Percentiles rank a stretch among this genome's conserved stretches.
phyloP scores from a whole-genome alignment of 2,113 vertebrate species.

The Scalopus aquaticus region DNA sequence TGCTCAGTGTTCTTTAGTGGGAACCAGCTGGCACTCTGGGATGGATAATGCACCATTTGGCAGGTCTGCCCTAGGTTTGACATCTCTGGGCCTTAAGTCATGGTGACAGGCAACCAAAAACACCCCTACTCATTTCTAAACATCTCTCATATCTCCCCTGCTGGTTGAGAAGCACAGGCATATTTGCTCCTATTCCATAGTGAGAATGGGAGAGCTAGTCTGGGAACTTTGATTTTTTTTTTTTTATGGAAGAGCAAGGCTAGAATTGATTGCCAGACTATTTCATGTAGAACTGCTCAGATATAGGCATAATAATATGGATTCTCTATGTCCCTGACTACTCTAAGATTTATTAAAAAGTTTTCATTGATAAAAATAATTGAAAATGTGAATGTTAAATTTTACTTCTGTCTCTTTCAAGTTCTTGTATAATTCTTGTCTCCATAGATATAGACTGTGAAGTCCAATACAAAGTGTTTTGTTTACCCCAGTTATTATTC shows the following conservation, averaged over 20 bases:
- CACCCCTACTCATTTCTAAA: background rate
- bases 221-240: background rate
- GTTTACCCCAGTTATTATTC: background rate
- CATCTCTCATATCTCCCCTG: background rate
- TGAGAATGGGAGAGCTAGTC: background rate
- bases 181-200: background rate
- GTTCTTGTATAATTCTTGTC: background rate
- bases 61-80: background rate
- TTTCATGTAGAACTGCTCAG: background rate
- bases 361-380: background rate
- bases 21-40: background rate
- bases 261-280: background rate
- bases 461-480: background rate
- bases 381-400: background rate
- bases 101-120: background rate
- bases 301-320: no score
- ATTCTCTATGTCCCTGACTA: background rate
- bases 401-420: background rate
- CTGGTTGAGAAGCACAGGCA: background rate
- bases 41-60: background rate
- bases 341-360: background rate
- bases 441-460: background rate
- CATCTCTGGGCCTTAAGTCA: background rate
- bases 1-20: background rate
- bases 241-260: background rate